Evolutionary conservation across 2,113 vertebrate genomes (phyloP).

Genomic region (Melanerpes aurifrons): DNA sequence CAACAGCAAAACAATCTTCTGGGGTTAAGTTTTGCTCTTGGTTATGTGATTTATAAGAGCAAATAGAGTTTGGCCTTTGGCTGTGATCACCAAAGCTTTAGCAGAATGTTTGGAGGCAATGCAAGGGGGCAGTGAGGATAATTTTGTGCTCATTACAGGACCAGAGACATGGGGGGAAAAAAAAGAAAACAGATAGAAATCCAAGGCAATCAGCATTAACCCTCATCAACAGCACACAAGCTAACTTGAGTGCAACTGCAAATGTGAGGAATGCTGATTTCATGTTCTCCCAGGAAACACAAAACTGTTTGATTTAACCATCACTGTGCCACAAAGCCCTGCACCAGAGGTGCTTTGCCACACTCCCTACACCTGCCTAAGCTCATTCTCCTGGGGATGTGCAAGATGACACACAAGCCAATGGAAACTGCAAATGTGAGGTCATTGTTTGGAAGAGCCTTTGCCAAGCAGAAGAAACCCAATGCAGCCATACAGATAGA

Average conservation of each 20-base stretch:
- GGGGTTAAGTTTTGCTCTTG: not conserved
- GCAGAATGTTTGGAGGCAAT: not conserved
- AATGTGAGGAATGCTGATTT: not conserved
- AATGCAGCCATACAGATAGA: constrained; percentile 19
- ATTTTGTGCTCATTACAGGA: not conserved
- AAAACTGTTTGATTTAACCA: not conserved
- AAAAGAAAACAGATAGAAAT: not conserved
- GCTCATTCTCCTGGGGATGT: not conserved
- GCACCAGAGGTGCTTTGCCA: not conserved
- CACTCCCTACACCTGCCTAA: not conserved
- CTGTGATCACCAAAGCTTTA: not conserved
- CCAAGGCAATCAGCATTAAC: not conserved
- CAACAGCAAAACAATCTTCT: not conserved
- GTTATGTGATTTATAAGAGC: not conserved
- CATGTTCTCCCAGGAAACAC: not conserved
- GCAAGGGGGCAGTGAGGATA: not conserved
- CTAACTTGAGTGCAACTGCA: not conserved
- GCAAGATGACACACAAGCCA: not conserved
- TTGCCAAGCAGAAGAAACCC: constrained; percentile 49
- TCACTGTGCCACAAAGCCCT: not conserved
- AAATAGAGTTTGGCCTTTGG: not conserved
- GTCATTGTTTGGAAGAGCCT: constrained; percentile 23
- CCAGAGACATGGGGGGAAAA: not conserved
- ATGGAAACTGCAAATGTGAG: not conserved
- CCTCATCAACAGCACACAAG: not conserved